Evolutionary conservation across 2,888 invertebrate species (phyloP).

Genomic region (Gandaritis pyraliata): DNA sequence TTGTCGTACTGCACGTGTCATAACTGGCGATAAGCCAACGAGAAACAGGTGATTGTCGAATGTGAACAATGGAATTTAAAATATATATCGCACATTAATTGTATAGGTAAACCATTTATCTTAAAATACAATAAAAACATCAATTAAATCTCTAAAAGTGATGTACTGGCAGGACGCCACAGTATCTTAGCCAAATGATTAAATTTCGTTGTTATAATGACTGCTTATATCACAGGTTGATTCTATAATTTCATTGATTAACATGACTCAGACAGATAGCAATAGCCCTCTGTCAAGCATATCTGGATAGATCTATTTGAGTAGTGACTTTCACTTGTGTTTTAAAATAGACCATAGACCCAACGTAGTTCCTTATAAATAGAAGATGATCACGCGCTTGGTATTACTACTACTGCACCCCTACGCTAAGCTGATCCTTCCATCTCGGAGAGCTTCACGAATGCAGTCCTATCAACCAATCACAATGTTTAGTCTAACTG

Average conservation of each 20-base stretch:
- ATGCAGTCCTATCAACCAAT: conserved; percentile 13
- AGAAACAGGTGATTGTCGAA: conserved; percentile 33
- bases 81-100: conserved; percentile 4
- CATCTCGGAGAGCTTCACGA: conserved; percentile 37
- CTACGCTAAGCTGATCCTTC: conserved; percentile 39
- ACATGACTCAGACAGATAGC: conserved; percentile 23
- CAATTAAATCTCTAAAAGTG: conserved; percentile 4
- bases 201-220: conserved; percentile 1
- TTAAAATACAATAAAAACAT: conserved; percentile 3
- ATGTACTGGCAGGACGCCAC: conserved; percentile 12
- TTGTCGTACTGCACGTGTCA: conserved; percentile 19
- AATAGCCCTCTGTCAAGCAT: conserved; percentile 25
- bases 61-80: conserved; percentile 30
- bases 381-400: conserved; percentile 58
- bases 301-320: conserved; percentile 42
- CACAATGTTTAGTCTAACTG: conserved; percentile 16
- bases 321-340: conserved; percentile 60
- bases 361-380: conserved; percentile 54
- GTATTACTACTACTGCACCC: conserved; percentile 43
- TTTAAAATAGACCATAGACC: conserved; percentile 56
- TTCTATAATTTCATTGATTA: conserved; percentile 6
- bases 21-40: conserved; percentile 41
- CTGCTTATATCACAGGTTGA: conserved; percentile 8
- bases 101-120: neutral
- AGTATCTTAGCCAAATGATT: conserved; percentile 9